phyloP scores from a whole-genome alignment of 2,888 invertebrate genomes.

The Tachina lurida region DNA sequence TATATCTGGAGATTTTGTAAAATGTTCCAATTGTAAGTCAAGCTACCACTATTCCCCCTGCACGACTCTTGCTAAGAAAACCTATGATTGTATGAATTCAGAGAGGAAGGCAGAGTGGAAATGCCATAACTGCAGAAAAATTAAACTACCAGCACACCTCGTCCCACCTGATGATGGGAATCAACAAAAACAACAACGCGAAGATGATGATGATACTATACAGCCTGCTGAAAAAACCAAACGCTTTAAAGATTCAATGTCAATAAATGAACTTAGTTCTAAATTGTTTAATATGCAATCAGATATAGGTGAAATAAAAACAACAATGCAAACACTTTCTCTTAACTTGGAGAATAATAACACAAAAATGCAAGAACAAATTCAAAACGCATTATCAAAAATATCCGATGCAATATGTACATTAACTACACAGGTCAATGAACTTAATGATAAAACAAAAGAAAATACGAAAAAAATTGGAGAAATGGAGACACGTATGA shows the following conservation, averaged over 20 bases:
- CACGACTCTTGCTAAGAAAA: background rate
- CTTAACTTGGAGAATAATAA: background rate
- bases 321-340: background rate
- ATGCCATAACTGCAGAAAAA: too few relatives aligned
- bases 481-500: slow-evolving; percentile 11
- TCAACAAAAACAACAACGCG: too few relatives aligned
- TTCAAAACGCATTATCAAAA: slow-evolving; percentile 3
- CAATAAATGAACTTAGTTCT: background rate
- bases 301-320: slow-evolving; percentile 23
- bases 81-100: background rate
- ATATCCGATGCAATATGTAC: background rate
- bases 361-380: slow-evolving; percentile 1
- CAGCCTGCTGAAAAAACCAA: background rate
- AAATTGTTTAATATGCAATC: slow-evolving; percentile 13
- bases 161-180: too few relatives aligned
- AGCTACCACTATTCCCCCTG: slow-evolving; percentile 7
- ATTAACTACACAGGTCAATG: background rate
- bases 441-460: background rate
- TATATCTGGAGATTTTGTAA: background rate
- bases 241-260: background rate
- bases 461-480: slow-evolving; percentile 3
- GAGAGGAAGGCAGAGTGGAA: background rate
- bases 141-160: too few relatives aligned
- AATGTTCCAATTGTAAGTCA: background rate
- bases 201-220: background rate